phyloP scores from a whole-genome alignment of 1,140 invertebrate species.

The Panulirus ornatus region DNA sequence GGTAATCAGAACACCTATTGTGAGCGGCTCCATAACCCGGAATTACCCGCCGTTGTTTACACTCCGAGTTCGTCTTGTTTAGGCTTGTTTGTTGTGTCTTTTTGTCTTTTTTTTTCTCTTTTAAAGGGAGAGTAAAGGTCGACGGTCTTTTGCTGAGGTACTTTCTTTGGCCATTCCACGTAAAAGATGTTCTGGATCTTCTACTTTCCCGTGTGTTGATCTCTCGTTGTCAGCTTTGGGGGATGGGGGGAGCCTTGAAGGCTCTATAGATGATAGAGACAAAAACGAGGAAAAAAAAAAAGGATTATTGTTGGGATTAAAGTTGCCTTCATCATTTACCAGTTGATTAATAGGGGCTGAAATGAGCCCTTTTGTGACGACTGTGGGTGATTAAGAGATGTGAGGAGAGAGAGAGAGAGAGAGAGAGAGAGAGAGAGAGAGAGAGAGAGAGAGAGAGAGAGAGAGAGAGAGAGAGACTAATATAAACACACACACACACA shows the following conservation, averaged over 20 bases:
- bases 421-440: slow-evolving; percentile 49
- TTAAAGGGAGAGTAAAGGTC: background rate
- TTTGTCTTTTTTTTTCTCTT: background rate
- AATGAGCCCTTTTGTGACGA: background rate
- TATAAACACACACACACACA: too few species aligned
- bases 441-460: slow-evolving; percentile 21
- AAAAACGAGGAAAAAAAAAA: too few species aligned
- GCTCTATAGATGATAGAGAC: too few species aligned
- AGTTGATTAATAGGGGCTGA: background rate
- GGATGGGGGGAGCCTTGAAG: too few species aligned
- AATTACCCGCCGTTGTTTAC: slow-evolving; percentile 55
- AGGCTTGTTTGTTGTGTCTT: background rate
- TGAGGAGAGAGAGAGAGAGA: slow-evolving; percentile 27
- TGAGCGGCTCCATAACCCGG: slow-evolving; percentile 31
- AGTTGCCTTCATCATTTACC: background rate
- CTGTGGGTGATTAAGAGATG: background rate
- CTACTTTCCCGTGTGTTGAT: too few species aligned
- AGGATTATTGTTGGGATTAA: background rate
- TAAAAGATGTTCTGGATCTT: too few species aligned
- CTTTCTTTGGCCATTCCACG: too few species aligned
- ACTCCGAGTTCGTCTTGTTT: background rate
- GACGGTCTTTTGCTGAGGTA: too few species aligned
- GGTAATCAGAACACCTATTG: slow-evolving; percentile 64
- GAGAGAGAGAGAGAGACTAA: slow-evolving; percentile 12
- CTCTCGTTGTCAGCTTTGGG: too few species aligned